Percentiles rank a stretch among this genome's conserved stretches.
phyloP scores from a whole-genome alignment of 2,797 vertebrate genomes.

The Lepus oiostolus region DNA sequence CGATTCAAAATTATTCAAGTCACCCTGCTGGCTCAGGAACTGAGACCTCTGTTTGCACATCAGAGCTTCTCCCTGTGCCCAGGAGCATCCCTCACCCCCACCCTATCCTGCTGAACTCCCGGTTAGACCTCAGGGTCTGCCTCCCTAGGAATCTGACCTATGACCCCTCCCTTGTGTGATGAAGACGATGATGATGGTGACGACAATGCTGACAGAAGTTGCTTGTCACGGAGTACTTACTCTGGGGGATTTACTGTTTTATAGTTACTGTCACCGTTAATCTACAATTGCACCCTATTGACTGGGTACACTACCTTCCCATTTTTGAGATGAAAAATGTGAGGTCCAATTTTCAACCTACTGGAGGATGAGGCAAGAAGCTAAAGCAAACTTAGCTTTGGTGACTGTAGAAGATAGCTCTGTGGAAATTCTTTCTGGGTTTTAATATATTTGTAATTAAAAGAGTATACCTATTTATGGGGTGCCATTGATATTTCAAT shows the following conservation, averaged over 20 bases:
- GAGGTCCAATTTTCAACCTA: not conserved
- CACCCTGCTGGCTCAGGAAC: not conserved
- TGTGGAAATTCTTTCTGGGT: not conserved
- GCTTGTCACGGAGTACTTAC: not conserved
- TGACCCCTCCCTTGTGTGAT: not conserved
- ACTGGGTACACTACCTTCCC: not conserved
- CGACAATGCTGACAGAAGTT: not conserved
- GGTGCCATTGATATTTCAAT: too few species aligned
- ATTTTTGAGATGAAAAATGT: not conserved
- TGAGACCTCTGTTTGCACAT: not conserved
- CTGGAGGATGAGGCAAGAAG: not conserved
- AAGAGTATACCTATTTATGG: too few species aligned
- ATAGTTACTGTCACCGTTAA: not conserved
- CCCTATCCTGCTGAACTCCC: not conserved
- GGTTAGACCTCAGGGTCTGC: not conserved
- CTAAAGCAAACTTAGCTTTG: not conserved
- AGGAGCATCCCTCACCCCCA: not conserved
- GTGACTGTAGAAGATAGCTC: not conserved
- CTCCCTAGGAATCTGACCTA: not conserved
- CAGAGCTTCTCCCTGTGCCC: not conserved
- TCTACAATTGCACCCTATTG: accelerated
- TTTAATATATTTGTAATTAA: too few species aligned
- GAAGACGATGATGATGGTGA: not conserved
- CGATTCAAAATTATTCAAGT: not conserved
- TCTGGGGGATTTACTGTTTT: not conserved